Evolutionary conservation across 2,888 invertebrate species (phyloP).

Genomic region (Mimumesa dahlbomi): DNA sequence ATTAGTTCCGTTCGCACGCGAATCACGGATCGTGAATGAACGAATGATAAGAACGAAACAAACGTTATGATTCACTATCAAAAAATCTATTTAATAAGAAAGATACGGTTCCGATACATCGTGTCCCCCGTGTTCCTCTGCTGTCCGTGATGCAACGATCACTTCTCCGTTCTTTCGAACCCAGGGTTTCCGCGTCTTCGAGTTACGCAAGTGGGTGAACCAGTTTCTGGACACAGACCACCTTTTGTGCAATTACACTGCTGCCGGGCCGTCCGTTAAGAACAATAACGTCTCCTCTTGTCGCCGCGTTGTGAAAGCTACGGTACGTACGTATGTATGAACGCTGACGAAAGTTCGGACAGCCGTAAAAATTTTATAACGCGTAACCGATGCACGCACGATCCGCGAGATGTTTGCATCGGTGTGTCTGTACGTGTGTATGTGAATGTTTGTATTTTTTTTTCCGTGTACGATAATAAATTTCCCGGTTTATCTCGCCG

Average conservation of each 20-base stretch:
- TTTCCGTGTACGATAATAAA: too few relatives aligned
- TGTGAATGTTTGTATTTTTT: too few relatives aligned
- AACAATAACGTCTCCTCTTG: constrained; percentile 53
- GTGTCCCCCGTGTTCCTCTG: too few relatives aligned
- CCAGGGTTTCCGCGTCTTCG: constrained; percentile 62
- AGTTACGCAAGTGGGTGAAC: constrained; percentile 66
- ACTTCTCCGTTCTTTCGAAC: constrained; percentile 29
- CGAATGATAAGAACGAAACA: too few relatives aligned
- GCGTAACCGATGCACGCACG: too few relatives aligned
- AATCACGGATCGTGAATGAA: too few relatives aligned
- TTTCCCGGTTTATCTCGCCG: too few relatives aligned
- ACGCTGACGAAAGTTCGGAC: background rate
- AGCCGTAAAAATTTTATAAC: background rate
- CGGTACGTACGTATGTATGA: constrained; percentile 20
- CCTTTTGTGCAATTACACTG: constrained; percentile 56
- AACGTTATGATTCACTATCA: too few relatives aligned
- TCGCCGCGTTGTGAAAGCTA: constrained; percentile 53
- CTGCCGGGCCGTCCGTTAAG: constrained; percentile 33
- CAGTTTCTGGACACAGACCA: constrained; percentile 64
- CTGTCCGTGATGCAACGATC: constrained; percentile 43
- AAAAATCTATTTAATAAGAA: too few relatives aligned
- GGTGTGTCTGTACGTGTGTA: too few relatives aligned
- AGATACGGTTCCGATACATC: constrained; percentile 14
- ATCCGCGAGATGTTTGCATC: too few relatives aligned
- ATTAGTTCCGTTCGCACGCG: too few relatives aligned